Evolutionary conservation across 2,113 vertebrate genomes (phyloP), one percentile per base, ranked within the genome.

Genomic region (Hylia prasina): DNA sequence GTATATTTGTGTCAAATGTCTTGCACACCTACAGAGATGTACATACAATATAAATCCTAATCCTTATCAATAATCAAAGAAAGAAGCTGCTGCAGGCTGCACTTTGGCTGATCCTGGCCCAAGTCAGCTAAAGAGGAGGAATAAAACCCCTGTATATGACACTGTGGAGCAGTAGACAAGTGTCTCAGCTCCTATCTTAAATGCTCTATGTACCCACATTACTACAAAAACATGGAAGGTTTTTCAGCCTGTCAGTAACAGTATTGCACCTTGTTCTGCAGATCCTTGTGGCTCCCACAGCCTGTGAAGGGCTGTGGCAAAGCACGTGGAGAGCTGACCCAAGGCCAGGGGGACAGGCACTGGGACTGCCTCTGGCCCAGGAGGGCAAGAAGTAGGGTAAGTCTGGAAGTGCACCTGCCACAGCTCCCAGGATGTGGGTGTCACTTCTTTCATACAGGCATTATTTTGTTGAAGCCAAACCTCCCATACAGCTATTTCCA

Each of bases 261-360:
- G 15, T 19, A 17, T 5, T 40, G 17, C 22, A 27, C 39, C 16
- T 37, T 1, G 0, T 17, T 50, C 31, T 68, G 82, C 61, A 71
- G 27, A 14, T 53, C 65, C 28, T 3, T 22, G 57, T 3, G 12
- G 50, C 42, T 48, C 3, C 5, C 33, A 10, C 0, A 9, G n/a
- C 37, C 44, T 39, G 9, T 3, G 24, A 47, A 35, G 35, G 21
- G 44, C 81, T 73, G 56, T 0, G 1, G 35, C 63, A 72, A 44
- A 76, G 18, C 5, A 3, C 0, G 0, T 24, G 44, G 9, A 2
- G 19, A 22, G 25, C 17, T 4, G 8, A n/a, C 13, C 23, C 0
- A 2, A 39, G 60, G 39, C 23, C 56, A 13, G 66, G 53, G 28
- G 33, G 18, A 33, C 27, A 33, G 31, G 31, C 42, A 8, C 13